A percentile compares a stretch with the other conserved stretches of the same genome.
Evolutionary conservation across 2,888 invertebrate genomes (phyloP).

Genomic region (Cyclophora punctaria): DNA sequence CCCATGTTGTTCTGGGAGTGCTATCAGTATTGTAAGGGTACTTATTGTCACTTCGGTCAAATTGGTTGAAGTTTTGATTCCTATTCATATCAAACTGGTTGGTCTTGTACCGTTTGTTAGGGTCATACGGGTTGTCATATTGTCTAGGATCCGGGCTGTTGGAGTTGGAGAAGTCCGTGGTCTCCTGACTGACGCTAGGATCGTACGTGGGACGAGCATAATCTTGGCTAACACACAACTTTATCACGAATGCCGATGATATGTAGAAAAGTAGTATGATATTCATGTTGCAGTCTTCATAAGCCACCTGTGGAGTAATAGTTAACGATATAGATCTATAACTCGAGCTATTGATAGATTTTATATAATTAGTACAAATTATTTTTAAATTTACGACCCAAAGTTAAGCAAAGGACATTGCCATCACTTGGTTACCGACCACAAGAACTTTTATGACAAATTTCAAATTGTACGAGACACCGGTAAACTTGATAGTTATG

Average conservation of each 20-base stretch:
- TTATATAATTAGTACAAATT: no score
- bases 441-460: no score
- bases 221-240: slow-evolving; percentile 48
- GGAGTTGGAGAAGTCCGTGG: slow-evolving; percentile 42
- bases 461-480: no score
- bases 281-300: slow-evolving; percentile 64
- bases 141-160: slow-evolving; percentile 29
- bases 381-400: no score
- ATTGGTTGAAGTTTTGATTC: slow-evolving; percentile 35
- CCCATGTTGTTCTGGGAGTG: slow-evolving; percentile 44
- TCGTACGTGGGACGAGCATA: slow-evolving; percentile 54
- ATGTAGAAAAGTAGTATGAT: slow-evolving; percentile 38
- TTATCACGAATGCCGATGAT: slow-evolving; percentile 33
- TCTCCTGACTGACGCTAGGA: slow-evolving; percentile 40
- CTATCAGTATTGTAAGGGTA: slow-evolving; percentile 37
- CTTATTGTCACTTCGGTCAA: slow-evolving; percentile 21
- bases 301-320: slow-evolving; percentile 28
- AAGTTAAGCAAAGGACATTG: no score
- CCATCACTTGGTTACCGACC: no score
- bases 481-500: no score
- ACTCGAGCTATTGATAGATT: no score
- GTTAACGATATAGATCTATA: no score
- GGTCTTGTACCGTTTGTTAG: slow-evolving; percentile 36
- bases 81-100: slow-evolving; percentile 34
- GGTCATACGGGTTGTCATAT: slow-evolving; percentile 60